Evolutionary conservation across 2,113 vertebrate species (phyloP).

Genomic region (Anolis sagrei): DNA sequence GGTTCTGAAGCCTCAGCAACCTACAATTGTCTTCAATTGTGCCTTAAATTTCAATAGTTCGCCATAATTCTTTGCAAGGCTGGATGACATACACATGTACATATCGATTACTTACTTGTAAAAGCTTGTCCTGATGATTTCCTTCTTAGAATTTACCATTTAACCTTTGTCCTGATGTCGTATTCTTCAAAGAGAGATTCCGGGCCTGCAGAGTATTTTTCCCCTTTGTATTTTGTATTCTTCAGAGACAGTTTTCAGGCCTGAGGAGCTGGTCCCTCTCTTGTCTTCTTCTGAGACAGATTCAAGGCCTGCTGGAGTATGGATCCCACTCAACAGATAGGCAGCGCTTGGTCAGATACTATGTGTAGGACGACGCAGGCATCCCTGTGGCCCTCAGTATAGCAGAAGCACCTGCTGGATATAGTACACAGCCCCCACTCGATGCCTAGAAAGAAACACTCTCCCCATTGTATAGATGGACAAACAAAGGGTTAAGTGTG

Average conservation of each 20-base stretch:
- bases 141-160: constrained; percentile 5
- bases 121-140: not conserved
- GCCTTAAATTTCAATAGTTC: not conserved
- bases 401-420: not conserved
- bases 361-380: constrained; percentile 6
- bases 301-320: not conserved
- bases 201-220: not conserved
- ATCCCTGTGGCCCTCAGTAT: constrained; percentile 21
- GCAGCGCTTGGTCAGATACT: not conserved
- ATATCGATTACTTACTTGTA: not conserved
- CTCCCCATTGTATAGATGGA: constrained; percentile 44
- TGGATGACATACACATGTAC: not conserved
- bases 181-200: constrained; percentile 7
- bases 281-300: not conserved
- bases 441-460: constrained; percentile 36
- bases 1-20: too few relatives aligned
- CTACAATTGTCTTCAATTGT: too few relatives aligned
- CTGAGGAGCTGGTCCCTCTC: not conserved
- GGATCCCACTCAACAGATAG: not conserved
- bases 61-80: not conserved
- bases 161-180: not conserved
- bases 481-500: constrained; percentile 42
- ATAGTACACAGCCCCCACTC: constrained; percentile 3
- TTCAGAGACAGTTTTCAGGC: not conserved
- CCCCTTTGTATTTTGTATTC: not conserved